Evolutionary conservation across 2,888 invertebrate genomes (phyloP).

Genomic region (Hypomecis punctinalis): DNA sequence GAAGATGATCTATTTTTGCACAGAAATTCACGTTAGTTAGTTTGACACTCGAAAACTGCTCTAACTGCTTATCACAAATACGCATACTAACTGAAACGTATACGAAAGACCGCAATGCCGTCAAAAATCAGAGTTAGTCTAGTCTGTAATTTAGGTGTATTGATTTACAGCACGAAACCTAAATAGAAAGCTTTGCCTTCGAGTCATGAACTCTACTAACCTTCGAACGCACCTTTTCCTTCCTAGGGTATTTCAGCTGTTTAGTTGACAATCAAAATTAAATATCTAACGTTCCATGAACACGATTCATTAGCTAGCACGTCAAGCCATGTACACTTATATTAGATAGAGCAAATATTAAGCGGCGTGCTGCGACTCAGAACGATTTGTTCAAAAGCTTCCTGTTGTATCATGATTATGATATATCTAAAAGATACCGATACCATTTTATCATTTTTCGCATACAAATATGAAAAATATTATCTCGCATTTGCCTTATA

Average conservation of each 20-base stretch:
- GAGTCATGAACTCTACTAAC: constrained; percentile 25
- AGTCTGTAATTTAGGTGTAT: constrained; percentile 14
- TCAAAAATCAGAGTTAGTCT: neutral
- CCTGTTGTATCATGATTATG: too few relatives aligned
- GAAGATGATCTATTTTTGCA: neutral
- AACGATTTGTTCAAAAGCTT: too few relatives aligned
- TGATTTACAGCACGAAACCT: constrained; percentile 17
- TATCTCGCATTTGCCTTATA: too few relatives aligned
- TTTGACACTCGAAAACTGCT: neutral
- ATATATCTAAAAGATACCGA: too few relatives aligned
- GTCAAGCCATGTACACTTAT: too few relatives aligned
- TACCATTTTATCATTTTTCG: too few relatives aligned
- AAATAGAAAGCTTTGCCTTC: constrained; percentile 13
- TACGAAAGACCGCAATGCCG: neutral
- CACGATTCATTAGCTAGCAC: too few relatives aligned
- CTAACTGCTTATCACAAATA: neutral
- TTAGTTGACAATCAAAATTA: neutral
- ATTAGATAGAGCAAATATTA: too few relatives aligned
- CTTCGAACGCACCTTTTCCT: constrained; percentile 9
- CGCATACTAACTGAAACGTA: neutral
- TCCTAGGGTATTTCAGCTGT: neutral
- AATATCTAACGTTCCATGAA: neutral
- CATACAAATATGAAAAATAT: too few relatives aligned
- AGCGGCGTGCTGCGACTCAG: too few relatives aligned
- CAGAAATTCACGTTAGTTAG: neutral